Evolutionary conservation across 1,140 invertebrate genomes (phyloP).

Genomic region (Brachionus angularis): DNA sequence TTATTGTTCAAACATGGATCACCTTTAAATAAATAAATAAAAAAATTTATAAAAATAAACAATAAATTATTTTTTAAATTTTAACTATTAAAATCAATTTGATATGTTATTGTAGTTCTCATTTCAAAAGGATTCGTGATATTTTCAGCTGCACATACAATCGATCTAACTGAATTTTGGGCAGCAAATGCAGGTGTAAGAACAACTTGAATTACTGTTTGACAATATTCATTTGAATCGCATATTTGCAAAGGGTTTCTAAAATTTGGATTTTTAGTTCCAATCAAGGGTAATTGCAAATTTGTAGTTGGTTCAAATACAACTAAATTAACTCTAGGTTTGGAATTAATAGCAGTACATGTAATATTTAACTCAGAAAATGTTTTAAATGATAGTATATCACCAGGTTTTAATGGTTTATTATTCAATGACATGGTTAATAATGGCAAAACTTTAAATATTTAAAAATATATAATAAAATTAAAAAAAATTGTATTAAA

Average conservation of each 20-base stretch:
- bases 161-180: conserved; percentile 3
- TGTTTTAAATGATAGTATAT: neutral
- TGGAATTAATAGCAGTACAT: conserved; percentile 28
- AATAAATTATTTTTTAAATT: neutral
- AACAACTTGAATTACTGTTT: neutral
- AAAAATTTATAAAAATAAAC: neutral
- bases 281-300: neutral
- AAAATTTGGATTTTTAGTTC: neutral
- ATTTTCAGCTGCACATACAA: conserved; percentile 7
- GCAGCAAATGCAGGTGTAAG: conserved; percentile 5
- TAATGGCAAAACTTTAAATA: too few species aligned
- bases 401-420: neutral
- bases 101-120: neutral
- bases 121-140: neutral
- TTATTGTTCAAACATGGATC: conserved; percentile 11
- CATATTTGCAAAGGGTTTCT: conserved; percentile 1
- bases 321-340: neutral
- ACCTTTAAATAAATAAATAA: neutral
- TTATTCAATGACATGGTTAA: neutral
- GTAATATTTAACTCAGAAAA: neutral
- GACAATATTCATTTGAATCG: neutral
- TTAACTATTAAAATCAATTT: conserved; percentile 21
- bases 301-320: neutral
- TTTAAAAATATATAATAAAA: too few species aligned
- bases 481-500: neutral